These are phyloP conservation scores for Melitaea athalia DNA, from an alignment of 2,888 invertebrate species.

Conservation along the genomic window DNA sequence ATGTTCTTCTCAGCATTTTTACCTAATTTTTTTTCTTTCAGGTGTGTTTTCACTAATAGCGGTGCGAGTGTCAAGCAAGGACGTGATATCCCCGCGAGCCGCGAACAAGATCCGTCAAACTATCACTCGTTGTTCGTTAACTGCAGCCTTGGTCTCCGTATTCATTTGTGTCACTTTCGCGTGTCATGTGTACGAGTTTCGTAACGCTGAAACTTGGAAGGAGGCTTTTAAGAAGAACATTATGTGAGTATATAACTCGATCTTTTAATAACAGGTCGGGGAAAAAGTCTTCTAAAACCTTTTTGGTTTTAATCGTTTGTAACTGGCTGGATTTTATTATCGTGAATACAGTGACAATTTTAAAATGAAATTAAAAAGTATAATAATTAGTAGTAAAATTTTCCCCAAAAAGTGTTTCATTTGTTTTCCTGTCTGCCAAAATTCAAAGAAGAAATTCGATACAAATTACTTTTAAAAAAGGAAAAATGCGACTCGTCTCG, in stretches of 20 bases:
- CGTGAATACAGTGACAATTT: too few relatives aligned
- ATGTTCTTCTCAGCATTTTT: not conserved
- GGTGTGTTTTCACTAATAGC: conserved; percentile 90
- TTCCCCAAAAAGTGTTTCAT: too few relatives aligned
- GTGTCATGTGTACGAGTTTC: conserved; percentile 92
- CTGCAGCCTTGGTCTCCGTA: conserved; percentile 88
- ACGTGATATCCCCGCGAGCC: conserved; percentile 91
- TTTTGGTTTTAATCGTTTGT: too few relatives aligned
- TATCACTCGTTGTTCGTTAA: conserved; percentile 92
- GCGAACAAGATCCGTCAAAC: conserved; percentile 93
- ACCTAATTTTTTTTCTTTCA: conserved; percentile 49
- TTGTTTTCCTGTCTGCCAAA: too few relatives aligned
- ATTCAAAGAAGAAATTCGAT: too few relatives aligned
- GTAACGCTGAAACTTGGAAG: conserved; percentile 88
- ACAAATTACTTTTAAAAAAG: too few relatives aligned
- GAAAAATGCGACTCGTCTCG: too few relatives aligned
- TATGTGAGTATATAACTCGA: conserved; percentile 83
- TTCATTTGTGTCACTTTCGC: conserved; percentile 91
- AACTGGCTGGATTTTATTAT: not conserved
- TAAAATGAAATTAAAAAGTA: too few relatives aligned
- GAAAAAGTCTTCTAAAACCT: too few relatives aligned
- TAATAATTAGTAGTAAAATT: too few relatives aligned
- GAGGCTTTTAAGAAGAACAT: conserved; percentile 89
- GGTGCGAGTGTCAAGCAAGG: conserved; percentile 90
- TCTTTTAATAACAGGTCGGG: too few relatives aligned